Percentiles rank a stretch among this genome's conserved stretches.
Evolutionary conservation across 2,113 vertebrate genomes (phyloP).

Genomic region (Petromus typicus): DNA sequence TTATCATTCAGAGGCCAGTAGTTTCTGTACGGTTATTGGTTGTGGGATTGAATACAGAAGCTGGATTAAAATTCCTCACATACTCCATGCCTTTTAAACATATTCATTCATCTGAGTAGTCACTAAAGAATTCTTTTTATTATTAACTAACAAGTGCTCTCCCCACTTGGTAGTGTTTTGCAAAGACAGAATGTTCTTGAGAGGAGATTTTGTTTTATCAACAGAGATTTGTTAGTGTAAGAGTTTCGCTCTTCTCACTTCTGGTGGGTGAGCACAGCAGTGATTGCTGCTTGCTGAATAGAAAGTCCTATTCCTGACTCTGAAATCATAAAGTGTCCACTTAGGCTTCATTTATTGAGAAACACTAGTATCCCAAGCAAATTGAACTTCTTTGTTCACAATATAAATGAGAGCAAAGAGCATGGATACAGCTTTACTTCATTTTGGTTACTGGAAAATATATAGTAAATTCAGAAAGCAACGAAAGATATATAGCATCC

Average conservation of each 20-base stretch:
- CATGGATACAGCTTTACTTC: neutral
- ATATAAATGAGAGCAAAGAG: neutral
- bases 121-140: constrained; percentile 71
- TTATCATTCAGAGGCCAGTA: constrained; percentile 40
- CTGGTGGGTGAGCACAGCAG: neutral
- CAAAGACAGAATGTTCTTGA: constrained; percentile 14
- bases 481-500: neutral
- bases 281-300: neutral
- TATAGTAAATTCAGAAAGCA: constrained; percentile 48
- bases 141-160: constrained; percentile 71
- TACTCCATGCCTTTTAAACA: constrained; percentile 54
- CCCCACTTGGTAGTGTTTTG: neutral
- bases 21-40: constrained; percentile 51
- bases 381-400: neutral
- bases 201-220: constrained; percentile 38
- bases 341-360: neutral
- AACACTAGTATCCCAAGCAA: neutral
- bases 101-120: constrained; percentile 63
- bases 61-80: constrained; percentile 79
- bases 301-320: neutral
- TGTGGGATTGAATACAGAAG: neutral
- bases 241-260: neutral
- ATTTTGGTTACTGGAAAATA: no score
- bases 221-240: neutral
- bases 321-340: neutral